Base-by-base conservation (phyloP, 2,888 invertebrate genomes). In the Hypena proboscidalis region DNA sequence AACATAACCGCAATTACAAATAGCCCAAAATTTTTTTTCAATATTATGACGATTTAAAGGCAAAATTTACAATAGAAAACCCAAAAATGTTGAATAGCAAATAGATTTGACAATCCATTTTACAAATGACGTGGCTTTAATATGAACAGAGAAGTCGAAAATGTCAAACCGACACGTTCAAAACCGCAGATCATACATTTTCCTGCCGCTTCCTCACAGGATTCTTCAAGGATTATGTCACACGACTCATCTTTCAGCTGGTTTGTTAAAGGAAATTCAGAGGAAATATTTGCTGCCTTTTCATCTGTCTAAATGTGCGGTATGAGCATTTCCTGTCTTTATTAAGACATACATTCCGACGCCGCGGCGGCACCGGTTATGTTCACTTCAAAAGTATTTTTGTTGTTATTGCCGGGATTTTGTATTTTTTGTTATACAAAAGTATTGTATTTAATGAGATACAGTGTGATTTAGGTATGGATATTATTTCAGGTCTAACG, bases 241-340 rank as follows among this genome's bases (percentile, higher is more conserved):
- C 61, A 32, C 70, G 66, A 77, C 75, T 76, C 74, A 74, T 79
- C 77, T 78, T 69, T 71, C 70, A 61, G 56, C 57, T 61, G 69
- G 68, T 70, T 75, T 71, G 70, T 66, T 60, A 70, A 50, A 69
- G 67, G 64, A 70, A 71, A 71, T 74, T 75, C 67, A 62, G 45
- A 65, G 65, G 72, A 75, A 75, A 78, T 74, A 80, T 79, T 75
- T 70, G 62, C 65, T 58, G 65, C 55, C 69, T 66, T 70, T 70
- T 70, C 72, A 72, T 70, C 57, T 62, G 61, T 71, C 62, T 62
- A 60, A 66, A 67, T 71, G 59, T 58, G 52, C 37, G 48, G 32
- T 53, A 58, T 56, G 64, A 66, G 55, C 61, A 58, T 62, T 59
- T 67, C 57, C 58, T 55, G 42, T 43, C 49, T 44, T 53, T 55